These are phyloP conservation scores for Ostrea denselamellosa DNA, from an alignment of 1,140 invertebrate genomes.

Conservation along the genomic window DNA sequence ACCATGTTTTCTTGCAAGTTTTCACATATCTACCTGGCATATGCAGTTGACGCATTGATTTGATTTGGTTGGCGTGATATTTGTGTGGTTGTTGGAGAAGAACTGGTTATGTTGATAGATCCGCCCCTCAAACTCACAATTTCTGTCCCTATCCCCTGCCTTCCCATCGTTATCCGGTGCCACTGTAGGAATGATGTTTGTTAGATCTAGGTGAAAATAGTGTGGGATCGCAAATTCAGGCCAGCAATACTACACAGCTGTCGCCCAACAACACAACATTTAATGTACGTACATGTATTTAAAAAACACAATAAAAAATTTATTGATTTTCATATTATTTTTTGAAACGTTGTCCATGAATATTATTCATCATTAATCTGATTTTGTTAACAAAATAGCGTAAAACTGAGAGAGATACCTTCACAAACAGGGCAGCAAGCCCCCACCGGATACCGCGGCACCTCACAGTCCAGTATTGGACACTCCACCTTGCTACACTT, in stretches of 20 bases:
- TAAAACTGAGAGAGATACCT: neutral
- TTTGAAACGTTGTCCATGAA: too few species aligned
- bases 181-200: conserved; percentile 42
- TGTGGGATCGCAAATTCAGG: conserved; percentile 13
- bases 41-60: conserved; percentile 37
- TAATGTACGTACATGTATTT: neutral
- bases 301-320: neutral
- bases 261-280: conserved; percentile 3
- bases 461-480: conserved; percentile 14
- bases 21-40: neutral
- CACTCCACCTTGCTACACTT: neutral
- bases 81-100: conserved; percentile 27
- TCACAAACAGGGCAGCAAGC: conserved; percentile 29
- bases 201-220: conserved; percentile 40
- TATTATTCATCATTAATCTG: too few species aligned
- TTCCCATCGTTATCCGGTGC: conserved; percentile 2
- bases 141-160: neutral
- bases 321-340: too few species aligned
- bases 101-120: conserved; percentile 28
- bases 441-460: neutral
- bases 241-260: conserved; percentile 9
- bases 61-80: neutral
- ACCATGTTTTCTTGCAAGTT: neutral
- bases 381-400: neutral
- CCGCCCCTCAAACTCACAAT: conserved; percentile 1